Base-by-base conservation (phyloP, 2,888 invertebrate species). In the Ditula angustiorana region DNA sequence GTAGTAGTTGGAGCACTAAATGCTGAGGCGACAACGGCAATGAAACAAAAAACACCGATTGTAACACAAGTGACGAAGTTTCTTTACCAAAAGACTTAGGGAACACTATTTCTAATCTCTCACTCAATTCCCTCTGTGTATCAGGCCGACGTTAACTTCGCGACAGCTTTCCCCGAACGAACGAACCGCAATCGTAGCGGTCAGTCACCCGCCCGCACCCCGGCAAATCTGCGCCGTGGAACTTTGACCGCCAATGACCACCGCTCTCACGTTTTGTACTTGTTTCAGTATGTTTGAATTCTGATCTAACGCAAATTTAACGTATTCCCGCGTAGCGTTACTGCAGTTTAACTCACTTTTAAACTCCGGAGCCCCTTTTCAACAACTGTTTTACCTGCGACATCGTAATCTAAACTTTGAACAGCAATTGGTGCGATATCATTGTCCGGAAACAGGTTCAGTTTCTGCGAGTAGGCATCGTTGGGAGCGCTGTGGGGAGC, bases 401-500 rank as follows among this genome's bases (percentile, higher is more conserved):
- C 63, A 60, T 67, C 57, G 65, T 69, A 66, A 63, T 68, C 69
- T 64, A 64, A 69, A 66, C 53, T 66, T 55, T 68, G 66, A 57
- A 68, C 49, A 52, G 56, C 52, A 66, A 61, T 61, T 70, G 69
- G 64, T 69, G 65, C 61, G 53, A 71, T 74, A 71, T 73, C 72
- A 71, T 73, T 75, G 75, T 74, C 71, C 67, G 71, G 69, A 74
- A 69, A 73, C 72, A 72, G 72, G 74, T 74, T 71, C 66, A 67
- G 67, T 68, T 73, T 72, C 73, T 72, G 74, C 74, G 68, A 71
- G 74, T 73, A 77, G 75, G 76, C 74, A 76, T 78, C 73, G 76
- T 75, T 74, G 81, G 78, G 79, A 80, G 80, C 80, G 78, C 85
- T 79, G 85, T 81, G 82, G 88, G 90, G 91, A 87, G 89, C 86